phyloP scores from a whole-genome alignment of 2,888 invertebrate species.

The Leptopterna dolabrata region DNA sequence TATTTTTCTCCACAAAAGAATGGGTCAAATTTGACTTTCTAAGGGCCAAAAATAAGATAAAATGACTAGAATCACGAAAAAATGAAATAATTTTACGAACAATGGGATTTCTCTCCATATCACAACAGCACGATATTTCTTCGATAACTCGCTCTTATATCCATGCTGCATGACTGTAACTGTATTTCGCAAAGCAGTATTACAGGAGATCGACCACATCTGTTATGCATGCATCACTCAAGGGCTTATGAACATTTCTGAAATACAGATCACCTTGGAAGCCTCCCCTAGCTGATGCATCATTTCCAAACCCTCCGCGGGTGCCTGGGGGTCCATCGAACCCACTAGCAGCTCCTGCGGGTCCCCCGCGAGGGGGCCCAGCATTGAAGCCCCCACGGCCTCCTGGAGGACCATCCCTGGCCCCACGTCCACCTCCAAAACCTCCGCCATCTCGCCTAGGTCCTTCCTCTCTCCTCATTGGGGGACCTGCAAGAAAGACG shows the following conservation, averaged over 20 bases:
- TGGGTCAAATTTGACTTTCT: no score
- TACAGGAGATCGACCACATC: no score
- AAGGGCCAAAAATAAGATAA: no score
- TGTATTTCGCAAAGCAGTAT: no score
- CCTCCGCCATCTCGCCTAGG: background rate
- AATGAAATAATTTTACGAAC: no score
- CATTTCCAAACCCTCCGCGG: background rate
- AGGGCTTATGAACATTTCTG: background rate
- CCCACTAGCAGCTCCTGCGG: background rate
- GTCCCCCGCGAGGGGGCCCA: background rate
- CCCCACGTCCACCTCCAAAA: background rate
- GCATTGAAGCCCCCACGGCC: constrained; percentile 1
- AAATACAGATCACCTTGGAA: background rate
- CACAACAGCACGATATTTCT: no score
- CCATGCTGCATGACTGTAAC: no score
- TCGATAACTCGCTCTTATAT: no score
- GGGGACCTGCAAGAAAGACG: constrained; percentile 4
- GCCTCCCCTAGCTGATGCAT: background rate
- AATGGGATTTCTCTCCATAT: no score
- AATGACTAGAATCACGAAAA: no score
- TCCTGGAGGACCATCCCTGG: background rate
- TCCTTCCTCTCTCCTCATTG: background rate
- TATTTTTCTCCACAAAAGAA: no score
- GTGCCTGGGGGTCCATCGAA: background rate
- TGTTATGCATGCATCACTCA: background rate